Evolutionary conservation across 2,888 invertebrate species (phyloP).

Genomic region (Campoplex nolae): DNA sequence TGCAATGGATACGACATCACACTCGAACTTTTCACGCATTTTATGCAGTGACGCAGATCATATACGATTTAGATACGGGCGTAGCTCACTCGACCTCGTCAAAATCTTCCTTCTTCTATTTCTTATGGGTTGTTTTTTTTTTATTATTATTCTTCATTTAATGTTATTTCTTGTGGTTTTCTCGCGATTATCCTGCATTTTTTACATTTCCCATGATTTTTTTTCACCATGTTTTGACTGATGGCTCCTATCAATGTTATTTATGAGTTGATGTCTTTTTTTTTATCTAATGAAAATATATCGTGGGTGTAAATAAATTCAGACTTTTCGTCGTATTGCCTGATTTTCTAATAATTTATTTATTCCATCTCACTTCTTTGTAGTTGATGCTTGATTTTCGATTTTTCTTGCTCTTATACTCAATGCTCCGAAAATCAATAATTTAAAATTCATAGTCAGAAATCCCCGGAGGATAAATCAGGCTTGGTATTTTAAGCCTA

Average conservation of each 20-base stretch:
- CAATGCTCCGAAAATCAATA: neutral
- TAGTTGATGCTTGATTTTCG: neutral
- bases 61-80: slow-evolving; percentile 31
- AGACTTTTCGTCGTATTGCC: neutral
- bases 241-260: neutral
- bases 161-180: neutral
- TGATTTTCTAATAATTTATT: no score
- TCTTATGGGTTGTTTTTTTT: slow-evolving; percentile 31
- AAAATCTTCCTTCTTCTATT: slow-evolving; percentile 20
- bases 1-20: slow-evolving; percentile 62
- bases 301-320: neutral
- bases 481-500: slow-evolving; percentile 43
- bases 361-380: neutral
- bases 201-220: neutral
- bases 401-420: slow-evolving; percentile 3
- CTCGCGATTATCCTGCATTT: neutral
- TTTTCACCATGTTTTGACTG: neutral
- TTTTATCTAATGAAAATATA: neutral
- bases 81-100: slow-evolving; percentile 52
- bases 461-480: slow-evolving; percentile 28
- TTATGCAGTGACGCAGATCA: slow-evolving; percentile 18
- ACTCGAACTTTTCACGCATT: slow-evolving; percentile 40
- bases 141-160: slow-evolving; percentile 39
- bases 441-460: slow-evolving; percentile 37
- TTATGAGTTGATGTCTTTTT: neutral